Evolutionary conservation across 2,888 invertebrate species (phyloP), one percentile per base, ranked within the genome.

Genomic region (Drosophila kanekoi): DNA sequence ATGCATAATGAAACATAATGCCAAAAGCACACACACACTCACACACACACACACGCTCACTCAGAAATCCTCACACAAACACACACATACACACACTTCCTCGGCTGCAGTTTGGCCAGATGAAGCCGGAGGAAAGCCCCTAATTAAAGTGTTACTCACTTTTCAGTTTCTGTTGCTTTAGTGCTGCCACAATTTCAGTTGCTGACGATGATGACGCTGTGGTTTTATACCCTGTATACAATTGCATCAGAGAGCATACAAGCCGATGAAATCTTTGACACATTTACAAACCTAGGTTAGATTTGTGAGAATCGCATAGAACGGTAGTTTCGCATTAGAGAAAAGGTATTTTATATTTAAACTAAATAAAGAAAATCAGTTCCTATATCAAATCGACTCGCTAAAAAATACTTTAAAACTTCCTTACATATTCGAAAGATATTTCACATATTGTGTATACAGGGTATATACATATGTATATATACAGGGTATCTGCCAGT

Each of bases 1-100:
- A 84, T 78, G 65, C 81, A 83, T 77, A 83, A 81, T 81, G 79
- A 81, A 78, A 78, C 66, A 65, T 68, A 56, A 70, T 72, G 41
- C 56, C 38, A 18, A 44, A 45, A 69, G 23, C 23, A 51, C 35
- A 32, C 33, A 41, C 38, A 47, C 40, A 20, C 35, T 4, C 23
- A 33, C 35, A 52, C 23, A 51, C 35, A 32, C 33, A 41, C 38
- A 47, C 40, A 20, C 35, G 5, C 23, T 23, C 35, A 52, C 62
- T 66, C 59, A 45, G 60, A 48, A 41, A 54, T 14, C 38, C 45
- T 35, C 62, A 51, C 51, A 49, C 40, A 62, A 10, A 13, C 18
- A 23, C 37, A 54, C 69, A 66, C 61, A 43, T 62, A 51, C 44
- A 45, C 48, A 38, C 49, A 60, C 40, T 37, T 41, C 33, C 53